Evolutionary conservation across 2,113 vertebrate species (phyloP).

Genomic region (Smithornis capensis): DNA sequence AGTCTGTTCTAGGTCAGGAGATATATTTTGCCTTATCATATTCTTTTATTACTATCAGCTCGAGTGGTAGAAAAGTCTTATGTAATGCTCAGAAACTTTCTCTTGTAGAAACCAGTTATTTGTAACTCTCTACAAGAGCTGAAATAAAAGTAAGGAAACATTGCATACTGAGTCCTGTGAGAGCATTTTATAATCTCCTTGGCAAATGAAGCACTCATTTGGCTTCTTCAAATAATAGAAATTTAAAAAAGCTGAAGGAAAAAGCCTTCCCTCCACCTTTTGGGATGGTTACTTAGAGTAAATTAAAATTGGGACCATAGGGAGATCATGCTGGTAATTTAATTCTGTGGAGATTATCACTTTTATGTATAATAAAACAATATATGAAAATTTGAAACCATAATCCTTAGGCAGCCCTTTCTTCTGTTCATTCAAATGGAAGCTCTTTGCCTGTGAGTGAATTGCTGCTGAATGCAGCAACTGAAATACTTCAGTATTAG

Average conservation of each 20-base stretch:
- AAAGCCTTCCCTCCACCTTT: conserved; percentile 7
- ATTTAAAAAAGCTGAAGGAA: background rate
- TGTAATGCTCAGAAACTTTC: background rate
- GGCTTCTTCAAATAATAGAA: conserved; percentile 29
- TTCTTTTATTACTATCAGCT: background rate
- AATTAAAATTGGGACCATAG: conserved; percentile 49
- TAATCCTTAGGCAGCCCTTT: conserved; percentile 52
- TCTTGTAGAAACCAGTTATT: conserved; percentile 20
- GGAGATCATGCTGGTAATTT: conserved; percentile 39
- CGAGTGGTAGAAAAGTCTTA: background rate
- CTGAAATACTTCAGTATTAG: background rate
- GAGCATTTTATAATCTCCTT: conserved; percentile 35
- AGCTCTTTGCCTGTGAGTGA: background rate
- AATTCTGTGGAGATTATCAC: conserved; percentile 37
- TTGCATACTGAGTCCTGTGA: background rate
- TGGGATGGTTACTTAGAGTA: conserved; percentile 21
- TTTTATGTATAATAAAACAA: conserved; percentile 63
- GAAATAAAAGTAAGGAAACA: conserved; percentile 20
- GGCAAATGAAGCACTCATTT: conserved; percentile 33
- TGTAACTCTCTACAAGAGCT: background rate
- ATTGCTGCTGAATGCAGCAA: background rate
- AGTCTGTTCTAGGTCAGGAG: background rate
- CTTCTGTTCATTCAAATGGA: conserved; percentile 29
- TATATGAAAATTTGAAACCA: conserved; percentile 9
- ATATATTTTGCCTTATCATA: background rate